A percentile compares a stretch with the other conserved stretches of the same genome.
Evolutionary conservation across 2,888 invertebrate species (phyloP).

Genomic region (Crioceris asparagi): DNA sequence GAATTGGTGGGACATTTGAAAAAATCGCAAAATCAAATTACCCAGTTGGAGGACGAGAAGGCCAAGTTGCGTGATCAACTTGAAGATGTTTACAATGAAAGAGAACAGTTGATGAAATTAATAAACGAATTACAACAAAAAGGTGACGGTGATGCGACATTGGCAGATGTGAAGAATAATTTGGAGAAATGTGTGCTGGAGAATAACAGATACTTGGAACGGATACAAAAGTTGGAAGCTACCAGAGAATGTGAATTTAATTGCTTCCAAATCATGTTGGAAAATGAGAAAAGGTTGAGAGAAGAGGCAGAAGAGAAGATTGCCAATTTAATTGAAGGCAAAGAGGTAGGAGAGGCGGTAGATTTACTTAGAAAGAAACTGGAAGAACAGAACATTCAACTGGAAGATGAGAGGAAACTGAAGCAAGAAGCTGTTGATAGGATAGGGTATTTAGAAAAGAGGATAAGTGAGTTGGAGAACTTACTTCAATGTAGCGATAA

Average conservation of each 20-base stretch:
- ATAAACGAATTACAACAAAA: conserved; percentile 8
- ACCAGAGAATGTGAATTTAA: too few species aligned
- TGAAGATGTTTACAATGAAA: conserved; percentile 12
- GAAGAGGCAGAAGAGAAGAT: conserved; percentile 8
- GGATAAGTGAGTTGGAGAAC: not conserved
- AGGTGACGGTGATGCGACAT: conserved; percentile 1
- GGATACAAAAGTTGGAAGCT: too few species aligned
- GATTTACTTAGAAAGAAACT: conserved; percentile 3
- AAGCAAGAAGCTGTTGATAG: too few species aligned
- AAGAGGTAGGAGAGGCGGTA: conserved; percentile 9
- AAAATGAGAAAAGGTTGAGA: too few species aligned
- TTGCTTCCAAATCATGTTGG: too few species aligned
- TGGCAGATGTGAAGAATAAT: conserved; percentile 1
- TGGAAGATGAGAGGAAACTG: not conserved
- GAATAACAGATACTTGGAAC: too few species aligned
- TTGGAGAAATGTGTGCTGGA: too few species aligned
- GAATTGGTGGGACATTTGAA: conserved; percentile 28
- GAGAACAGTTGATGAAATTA: conserved; percentile 10
- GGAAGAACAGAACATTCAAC: not conserved
- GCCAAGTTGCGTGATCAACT: conserved; percentile 9
- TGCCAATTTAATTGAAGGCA: too few species aligned
- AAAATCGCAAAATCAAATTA: conserved; percentile 20
- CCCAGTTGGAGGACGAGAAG: conserved; percentile 21
- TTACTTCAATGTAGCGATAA: conserved; percentile 1
- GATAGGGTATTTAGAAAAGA: not conserved